A percentile compares a stretch with the other conserved stretches of the same genome.
Conservation (phyloP, 2,797 vertebrate genomes). For the Microchirus variegatus region DNA sequence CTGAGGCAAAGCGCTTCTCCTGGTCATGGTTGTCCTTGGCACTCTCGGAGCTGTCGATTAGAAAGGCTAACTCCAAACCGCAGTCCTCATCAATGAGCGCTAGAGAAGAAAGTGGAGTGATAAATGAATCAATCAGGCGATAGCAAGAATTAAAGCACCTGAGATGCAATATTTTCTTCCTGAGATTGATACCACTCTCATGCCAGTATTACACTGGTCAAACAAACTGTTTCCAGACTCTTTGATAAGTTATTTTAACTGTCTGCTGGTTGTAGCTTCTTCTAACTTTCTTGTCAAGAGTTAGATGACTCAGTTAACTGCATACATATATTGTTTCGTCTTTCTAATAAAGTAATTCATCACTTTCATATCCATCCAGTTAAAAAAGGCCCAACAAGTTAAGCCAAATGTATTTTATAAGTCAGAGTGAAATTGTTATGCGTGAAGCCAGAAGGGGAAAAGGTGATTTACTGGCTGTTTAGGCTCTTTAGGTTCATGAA, state of each 20-base stretch:
- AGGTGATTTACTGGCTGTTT: conserved; percentile 47
- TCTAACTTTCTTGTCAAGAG: too few relatives aligned
- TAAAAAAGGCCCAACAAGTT: conserved; percentile 32
- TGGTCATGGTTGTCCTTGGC: conserved; percentile 89
- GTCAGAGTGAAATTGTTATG: conserved; percentile 20
- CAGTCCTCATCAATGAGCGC: conserved; percentile 81
- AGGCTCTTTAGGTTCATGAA: conserved; percentile 39
- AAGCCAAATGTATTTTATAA: too few relatives aligned
- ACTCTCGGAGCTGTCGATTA: conserved; percentile 92
- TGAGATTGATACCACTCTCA: conserved; percentile 11
- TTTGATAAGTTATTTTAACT: too few relatives aligned
- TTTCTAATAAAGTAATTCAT: too few relatives aligned
- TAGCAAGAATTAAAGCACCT: too few relatives aligned
- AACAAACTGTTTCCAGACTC: too few relatives aligned
- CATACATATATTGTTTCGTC: too few relatives aligned
- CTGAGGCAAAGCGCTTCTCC: conserved; percentile 86
- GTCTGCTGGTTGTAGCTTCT: too few relatives aligned
- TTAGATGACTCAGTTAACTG: too few relatives aligned
- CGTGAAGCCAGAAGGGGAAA: conserved; percentile 10
- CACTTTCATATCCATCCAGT: not conserved
- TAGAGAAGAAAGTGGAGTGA: conserved; percentile 16
- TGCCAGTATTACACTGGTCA: not conserved
- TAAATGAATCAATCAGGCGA: not conserved
- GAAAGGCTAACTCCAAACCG: conserved; percentile 87
- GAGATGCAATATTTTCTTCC: not conserved